phyloP scores from a whole-genome alignment of 2,888 invertebrate species.

The Ormyrus thymus region DNA sequence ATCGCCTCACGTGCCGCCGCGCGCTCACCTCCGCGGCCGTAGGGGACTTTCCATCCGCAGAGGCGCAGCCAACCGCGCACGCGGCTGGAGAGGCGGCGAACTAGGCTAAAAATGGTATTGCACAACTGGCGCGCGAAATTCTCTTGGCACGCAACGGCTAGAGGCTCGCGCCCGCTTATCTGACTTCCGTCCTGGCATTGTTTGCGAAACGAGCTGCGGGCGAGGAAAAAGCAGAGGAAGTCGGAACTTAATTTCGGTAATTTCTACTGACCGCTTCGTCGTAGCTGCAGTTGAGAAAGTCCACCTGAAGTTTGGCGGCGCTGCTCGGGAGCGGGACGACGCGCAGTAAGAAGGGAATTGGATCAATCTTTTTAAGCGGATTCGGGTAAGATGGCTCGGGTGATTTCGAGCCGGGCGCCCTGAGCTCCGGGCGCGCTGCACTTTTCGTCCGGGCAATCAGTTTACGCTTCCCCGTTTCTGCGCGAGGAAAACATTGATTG shows the following conservation, averaged over 20 bases:
- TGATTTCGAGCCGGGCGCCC: too few species aligned
- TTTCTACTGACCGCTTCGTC: neutral
- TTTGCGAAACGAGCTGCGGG: neutral
- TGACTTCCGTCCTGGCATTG: neutral
- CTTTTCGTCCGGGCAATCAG: too few species aligned
- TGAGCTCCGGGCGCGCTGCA: too few species aligned
- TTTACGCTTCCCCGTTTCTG: too few species aligned
- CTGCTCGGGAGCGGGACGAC: too few species aligned
- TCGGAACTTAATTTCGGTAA: constrained; percentile 32
- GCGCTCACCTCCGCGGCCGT: too few species aligned
- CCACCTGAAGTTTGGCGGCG: constrained; percentile 11
- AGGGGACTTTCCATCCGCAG: too few species aligned
- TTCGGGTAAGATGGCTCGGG: neutral
- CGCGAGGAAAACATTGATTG: too few species aligned
- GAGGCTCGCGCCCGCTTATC: constrained; percentile 8
- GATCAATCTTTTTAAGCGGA: constrained; percentile 16
- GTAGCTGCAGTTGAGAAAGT: neutral
- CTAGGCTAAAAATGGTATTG: constrained; percentile 5
- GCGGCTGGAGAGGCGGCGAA: neutral
- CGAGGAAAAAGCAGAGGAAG: neutral
- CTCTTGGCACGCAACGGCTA: constrained; percentile 29
- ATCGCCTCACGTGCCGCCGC: too few species aligned
- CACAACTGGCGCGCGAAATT: neutral
- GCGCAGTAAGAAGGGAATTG: neutral
- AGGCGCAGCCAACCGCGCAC: too few species aligned